Evolutionary conservation across 2,888 invertebrate genomes (phyloP).

Genomic region (Acholoe squamosa): DNA sequence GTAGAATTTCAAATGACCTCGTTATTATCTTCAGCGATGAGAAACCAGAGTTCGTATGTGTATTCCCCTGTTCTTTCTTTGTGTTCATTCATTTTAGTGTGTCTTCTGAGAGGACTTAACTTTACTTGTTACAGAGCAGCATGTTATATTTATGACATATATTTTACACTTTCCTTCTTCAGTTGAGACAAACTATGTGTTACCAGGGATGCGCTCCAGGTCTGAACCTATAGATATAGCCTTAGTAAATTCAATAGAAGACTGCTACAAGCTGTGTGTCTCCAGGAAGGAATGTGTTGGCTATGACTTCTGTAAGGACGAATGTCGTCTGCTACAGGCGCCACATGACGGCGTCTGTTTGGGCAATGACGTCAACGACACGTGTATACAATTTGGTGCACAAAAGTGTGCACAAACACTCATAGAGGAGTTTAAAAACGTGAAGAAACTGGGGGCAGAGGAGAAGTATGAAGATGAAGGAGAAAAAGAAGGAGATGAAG

Average conservation of each 20-base stretch:
- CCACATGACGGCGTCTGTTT: background rate
- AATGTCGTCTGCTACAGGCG: conserved; percentile 15
- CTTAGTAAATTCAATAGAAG: background rate
- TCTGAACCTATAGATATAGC: background rate
- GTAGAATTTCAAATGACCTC: no score
- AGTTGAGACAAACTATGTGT: background rate
- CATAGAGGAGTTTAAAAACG: background rate
- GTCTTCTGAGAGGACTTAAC: no score
- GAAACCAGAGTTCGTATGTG: no score
- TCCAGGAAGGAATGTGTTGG: background rate
- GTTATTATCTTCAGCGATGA: no score
- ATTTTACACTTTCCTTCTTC: background rate
- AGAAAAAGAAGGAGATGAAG: background rate
- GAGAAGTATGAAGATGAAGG: no score
- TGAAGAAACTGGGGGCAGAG: background rate
- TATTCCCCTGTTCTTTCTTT: no score
- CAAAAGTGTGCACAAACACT: background rate
- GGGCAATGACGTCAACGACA: background rate
- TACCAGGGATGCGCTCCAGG: background rate
- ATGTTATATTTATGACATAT: no score
- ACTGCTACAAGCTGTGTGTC: conserved; percentile 25
- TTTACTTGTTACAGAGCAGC: no score
- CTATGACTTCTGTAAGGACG: conserved; percentile 42
- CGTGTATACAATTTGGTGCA: conserved; percentile 1
- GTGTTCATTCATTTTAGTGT: no score